Conservation (phyloP, 2,113 vertebrate species). For the Sander vitreus region DNA sequence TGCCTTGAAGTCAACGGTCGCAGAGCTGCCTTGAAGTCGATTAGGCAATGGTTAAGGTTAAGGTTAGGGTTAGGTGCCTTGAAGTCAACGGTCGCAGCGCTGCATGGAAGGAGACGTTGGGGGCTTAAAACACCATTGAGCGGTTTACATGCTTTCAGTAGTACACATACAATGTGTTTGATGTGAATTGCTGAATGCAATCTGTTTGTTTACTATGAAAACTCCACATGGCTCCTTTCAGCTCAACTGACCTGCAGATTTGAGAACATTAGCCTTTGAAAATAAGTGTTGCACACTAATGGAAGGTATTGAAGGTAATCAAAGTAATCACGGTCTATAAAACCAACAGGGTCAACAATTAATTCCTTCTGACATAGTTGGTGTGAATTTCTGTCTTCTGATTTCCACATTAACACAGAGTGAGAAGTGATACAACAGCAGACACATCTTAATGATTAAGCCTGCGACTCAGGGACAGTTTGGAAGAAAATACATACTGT, state of each 20-base stretch:
- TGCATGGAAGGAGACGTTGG: no score
- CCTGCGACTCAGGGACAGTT: background rate
- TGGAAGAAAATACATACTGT: background rate
- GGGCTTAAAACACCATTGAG: no score
- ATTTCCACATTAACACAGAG: background rate
- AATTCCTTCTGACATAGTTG: slow-evolving; percentile 8
- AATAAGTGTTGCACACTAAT: slow-evolving; percentile 9
- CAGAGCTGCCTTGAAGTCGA: no score
- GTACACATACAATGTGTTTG: background rate
- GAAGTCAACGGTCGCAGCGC: no score
- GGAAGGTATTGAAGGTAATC: slow-evolving; percentile 18
- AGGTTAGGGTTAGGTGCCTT: no score
- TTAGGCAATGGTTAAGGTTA: no score
- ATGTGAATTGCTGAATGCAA: background rate
- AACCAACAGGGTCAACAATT: background rate
- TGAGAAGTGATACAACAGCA: background rate
- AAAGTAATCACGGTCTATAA: slow-evolving; percentile 15
- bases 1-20: no score
- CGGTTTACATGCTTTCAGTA: background rate
- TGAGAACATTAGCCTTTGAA: slow-evolving; percentile 26
- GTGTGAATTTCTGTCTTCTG: background rate
- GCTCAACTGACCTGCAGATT: background rate
- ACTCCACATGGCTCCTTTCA: background rate
- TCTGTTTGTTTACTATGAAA: background rate
- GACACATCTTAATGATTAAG: background rate